Evolutionary conservation across 2,113 vertebrate species (phyloP).

Genomic region (Cyprinodon tularosa): DNA sequence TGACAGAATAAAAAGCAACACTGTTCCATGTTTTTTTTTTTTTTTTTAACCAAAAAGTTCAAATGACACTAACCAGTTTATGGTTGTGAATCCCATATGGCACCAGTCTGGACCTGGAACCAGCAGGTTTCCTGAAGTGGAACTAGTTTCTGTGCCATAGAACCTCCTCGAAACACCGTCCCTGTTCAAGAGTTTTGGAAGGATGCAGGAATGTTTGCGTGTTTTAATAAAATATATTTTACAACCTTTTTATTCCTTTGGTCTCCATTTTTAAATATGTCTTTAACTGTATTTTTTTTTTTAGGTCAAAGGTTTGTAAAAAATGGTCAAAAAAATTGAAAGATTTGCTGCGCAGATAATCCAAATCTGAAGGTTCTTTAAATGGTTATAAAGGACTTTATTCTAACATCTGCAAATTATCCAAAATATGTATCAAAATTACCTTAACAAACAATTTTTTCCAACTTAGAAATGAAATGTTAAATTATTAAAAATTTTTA

Average conservation of each 20-base stretch:
- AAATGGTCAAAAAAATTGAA: too few relatives aligned
- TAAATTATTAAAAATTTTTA: too few relatives aligned
- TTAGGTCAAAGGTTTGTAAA: not conserved
- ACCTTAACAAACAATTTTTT: too few relatives aligned
- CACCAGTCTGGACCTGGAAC: not conserved
- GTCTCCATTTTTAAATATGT: too few relatives aligned
- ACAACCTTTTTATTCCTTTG: not conserved
- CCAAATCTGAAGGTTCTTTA: too few relatives aligned
- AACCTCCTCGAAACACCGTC: not conserved
- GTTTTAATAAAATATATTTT: not conserved
- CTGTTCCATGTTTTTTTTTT: not conserved
- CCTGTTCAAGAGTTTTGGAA: not conserved
- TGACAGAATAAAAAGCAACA: not conserved
- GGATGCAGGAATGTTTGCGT: not conserved
- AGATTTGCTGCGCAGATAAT: too few relatives aligned
- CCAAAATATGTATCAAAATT: too few relatives aligned
- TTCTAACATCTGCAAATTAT: too few relatives aligned
- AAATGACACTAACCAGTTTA: too few relatives aligned
- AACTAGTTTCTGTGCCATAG: not conserved
- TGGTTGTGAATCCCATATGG: not conserved
- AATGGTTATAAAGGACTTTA: too few relatives aligned
- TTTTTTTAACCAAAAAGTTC: not conserved
- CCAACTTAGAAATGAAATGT: too few relatives aligned
- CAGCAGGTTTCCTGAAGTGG: not conserved
- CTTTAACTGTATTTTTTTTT: not conserved